Conservation (phyloP, 2,888 invertebrate species). For the Caenorhabditis japonica region DNA sequence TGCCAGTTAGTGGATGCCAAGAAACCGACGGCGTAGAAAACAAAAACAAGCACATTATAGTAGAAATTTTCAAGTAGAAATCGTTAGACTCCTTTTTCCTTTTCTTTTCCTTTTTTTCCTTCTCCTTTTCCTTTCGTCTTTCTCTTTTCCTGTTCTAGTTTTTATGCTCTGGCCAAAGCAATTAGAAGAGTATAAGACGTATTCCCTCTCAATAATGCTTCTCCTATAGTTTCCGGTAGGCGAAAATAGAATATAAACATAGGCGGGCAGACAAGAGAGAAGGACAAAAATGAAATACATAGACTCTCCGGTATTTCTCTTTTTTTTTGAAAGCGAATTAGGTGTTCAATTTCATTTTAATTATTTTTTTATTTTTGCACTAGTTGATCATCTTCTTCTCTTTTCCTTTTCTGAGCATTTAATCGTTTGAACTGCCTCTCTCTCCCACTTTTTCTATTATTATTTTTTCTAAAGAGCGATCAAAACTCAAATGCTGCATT, state of each 20-base stretch:
- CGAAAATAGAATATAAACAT: slow-evolving; percentile 30
- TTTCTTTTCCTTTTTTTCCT: not conserved
- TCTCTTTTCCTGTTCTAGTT: slow-evolving; percentile 8
- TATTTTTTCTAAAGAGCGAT: slow-evolving; percentile 8
- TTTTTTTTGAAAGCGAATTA: slow-evolving; percentile 33
- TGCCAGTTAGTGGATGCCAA: slow-evolving; percentile 31
- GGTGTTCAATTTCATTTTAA: slow-evolving; percentile 14
- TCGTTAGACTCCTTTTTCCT: slow-evolving; percentile 25
- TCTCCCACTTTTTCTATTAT: slow-evolving; percentile 5
- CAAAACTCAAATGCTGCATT: slow-evolving; percentile 9
- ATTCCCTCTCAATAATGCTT: slow-evolving; percentile 8
- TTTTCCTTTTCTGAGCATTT: slow-evolving; percentile 14
- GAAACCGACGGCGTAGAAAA: slow-evolving; percentile 18
- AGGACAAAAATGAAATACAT: slow-evolving; percentile 21
- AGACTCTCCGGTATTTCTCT: slow-evolving; percentile 1
- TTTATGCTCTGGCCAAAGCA: too few species aligned
- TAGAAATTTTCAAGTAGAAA: slow-evolving; percentile 41
- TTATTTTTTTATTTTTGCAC: slow-evolving; percentile 2
- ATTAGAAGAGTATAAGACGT: too few species aligned
- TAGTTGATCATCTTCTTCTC: slow-evolving; percentile 19
- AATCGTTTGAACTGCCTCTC: slow-evolving; percentile 16
- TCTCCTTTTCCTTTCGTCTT: slow-evolving; percentile 3
- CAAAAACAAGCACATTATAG: slow-evolving; percentile 51
- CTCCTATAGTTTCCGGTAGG: slow-evolving; percentile 32
- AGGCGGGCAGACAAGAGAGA: not conserved